These are phyloP conservation scores for Drosophila bocqueti DNA, from an alignment of 1,140 invertebrate species.

Conservation along the genomic window DNA sequence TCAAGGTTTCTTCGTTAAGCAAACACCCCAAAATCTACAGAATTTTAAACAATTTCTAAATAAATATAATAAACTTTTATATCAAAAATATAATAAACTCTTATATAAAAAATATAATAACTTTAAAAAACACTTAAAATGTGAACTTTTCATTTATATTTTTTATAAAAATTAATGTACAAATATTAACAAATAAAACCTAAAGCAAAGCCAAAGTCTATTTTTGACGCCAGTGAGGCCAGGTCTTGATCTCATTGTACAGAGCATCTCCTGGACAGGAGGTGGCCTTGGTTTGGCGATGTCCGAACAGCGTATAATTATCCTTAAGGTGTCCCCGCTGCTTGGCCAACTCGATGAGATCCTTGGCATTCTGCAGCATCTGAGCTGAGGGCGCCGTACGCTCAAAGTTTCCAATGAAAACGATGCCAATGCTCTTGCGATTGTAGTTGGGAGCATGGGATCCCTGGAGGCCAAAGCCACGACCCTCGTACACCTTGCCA, in stretches of 20 bases:
- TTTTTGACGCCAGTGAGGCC: conserved; percentile 84
- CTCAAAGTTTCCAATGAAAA: conserved; percentile 87
- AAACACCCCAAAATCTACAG: not conserved
- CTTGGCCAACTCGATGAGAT: conserved; percentile 88
- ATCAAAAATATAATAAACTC: too few species aligned
- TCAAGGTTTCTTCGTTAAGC: not conserved
- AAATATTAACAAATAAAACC: not conserved
- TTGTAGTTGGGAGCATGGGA: conserved; percentile 90
- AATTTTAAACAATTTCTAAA: not conserved
- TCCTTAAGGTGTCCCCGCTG: conserved; percentile 62
- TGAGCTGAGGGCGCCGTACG: conserved; percentile 85
- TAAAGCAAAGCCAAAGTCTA: conserved; percentile 9
- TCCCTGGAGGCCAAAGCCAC: conserved; percentile 89
- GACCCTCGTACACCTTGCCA: conserved; percentile 88
- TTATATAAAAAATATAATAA: too few species aligned
- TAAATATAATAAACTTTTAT: not conserved
- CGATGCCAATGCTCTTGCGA: conserved; percentile 88
- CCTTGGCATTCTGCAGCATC: conserved; percentile 88
- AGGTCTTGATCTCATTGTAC: conserved; percentile 86
- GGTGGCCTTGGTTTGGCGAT: conserved; percentile 89
- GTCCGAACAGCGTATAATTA: conserved; percentile 87
- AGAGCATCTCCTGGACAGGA: conserved; percentile 89
- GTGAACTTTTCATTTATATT: not conserved
- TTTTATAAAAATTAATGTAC: not conserved
- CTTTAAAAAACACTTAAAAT: not conserved